Evolutionary conservation across 2,113 vertebrate species (phyloP).

Genomic region (Alouatta palliata): DNA sequence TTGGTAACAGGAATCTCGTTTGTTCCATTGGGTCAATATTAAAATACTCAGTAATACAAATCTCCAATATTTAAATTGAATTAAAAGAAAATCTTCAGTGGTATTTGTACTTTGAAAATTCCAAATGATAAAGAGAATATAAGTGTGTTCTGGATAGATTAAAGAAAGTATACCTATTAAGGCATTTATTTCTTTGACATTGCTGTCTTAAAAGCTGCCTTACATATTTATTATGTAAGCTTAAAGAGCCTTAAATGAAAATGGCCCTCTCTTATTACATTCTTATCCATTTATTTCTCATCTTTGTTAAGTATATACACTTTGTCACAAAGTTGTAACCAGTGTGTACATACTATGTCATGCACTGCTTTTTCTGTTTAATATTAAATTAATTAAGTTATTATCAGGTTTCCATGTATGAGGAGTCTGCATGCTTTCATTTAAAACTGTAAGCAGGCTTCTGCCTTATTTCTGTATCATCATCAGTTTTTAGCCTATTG

Average conservation of each 20-base stretch:
- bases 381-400: neutral
- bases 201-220: slow-evolving; percentile 28
- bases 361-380: neutral
- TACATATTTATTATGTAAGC: neutral
- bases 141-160: neutral
- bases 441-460: neutral
- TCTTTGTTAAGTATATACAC: neutral
- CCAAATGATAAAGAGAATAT: neutral
- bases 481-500: neutral
- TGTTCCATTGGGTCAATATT: neutral
- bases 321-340: neutral
- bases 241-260: slow-evolving; percentile 23
- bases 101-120: slow-evolving; percentile 37
- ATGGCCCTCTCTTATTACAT: neutral
- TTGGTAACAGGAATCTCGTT: neutral
- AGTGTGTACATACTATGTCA: neutral
- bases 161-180: neutral
- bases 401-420: neutral
- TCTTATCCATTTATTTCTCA: neutral
- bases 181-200: neutral
- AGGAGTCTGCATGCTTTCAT: neutral
- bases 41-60: neutral
- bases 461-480: neutral
- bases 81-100: slow-evolving; percentile 2
- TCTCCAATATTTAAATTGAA: neutral